phyloP scores from a whole-genome alignment of 2,888 invertebrate species.

The Urechis unicinctus region DNA sequence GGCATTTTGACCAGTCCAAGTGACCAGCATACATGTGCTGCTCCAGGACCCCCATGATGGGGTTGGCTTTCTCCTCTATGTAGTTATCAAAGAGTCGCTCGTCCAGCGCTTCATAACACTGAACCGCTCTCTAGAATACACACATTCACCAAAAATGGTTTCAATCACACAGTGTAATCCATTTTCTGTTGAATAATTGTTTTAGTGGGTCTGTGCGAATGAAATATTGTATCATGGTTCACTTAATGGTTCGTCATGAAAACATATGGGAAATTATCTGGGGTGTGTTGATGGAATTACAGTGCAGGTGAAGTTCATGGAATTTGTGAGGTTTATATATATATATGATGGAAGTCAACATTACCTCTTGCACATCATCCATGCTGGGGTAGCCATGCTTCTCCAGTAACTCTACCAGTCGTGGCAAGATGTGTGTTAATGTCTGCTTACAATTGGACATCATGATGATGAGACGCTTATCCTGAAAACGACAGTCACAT shows the following conservation, averaged over 20 bases:
- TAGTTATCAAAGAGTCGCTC: constrained; percentile 48
- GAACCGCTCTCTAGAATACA: constrained; percentile 35
- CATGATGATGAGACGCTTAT: constrained; percentile 65
- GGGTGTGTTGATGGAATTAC: neutral
- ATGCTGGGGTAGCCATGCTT: constrained; percentile 65
- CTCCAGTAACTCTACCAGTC: constrained; percentile 63
- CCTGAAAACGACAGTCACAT: constrained; percentile 30
- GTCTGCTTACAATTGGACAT: constrained; percentile 85
- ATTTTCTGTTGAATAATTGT: no score
- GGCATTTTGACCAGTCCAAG: constrained; percentile 76
- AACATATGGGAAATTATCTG: no score
- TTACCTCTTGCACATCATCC: neutral
- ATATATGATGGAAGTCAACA: no score
- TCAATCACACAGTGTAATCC: no score
- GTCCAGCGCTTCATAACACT: constrained; percentile 43
- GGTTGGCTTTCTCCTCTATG: constrained; percentile 82
- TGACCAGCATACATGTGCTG: constrained; percentile 90
- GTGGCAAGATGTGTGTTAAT: constrained; percentile 65
- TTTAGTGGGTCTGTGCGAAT: no score
- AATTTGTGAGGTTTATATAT: no score
- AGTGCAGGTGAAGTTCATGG: no score
- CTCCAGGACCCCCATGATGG: constrained; percentile 90
- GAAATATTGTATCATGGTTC: no score
- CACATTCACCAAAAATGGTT: no score
- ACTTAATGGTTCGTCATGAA: no score